These are phyloP conservation scores for Alligator mississippiensis DNA, from an alignment of 2,113 vertebrate species.

Conservation along the genomic window DNA sequence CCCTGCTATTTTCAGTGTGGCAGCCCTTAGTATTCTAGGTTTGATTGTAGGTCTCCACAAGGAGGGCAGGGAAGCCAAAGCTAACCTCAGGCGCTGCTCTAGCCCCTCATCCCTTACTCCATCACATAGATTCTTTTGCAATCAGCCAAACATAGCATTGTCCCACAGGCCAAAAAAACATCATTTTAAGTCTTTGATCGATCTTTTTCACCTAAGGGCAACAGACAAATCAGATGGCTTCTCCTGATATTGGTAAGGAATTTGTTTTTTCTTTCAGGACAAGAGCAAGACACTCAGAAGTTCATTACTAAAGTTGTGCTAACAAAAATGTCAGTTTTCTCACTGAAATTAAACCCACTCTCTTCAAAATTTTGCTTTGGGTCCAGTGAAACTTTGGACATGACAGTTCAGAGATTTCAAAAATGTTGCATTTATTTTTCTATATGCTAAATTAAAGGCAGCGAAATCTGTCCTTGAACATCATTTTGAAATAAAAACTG, in stretches of 20 bases:
- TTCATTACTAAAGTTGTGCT: conserved; percentile 55
- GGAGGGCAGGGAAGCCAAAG: conserved; percentile 10
- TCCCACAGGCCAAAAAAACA: conserved; percentile 37
- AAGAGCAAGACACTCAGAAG: conserved; percentile 27
- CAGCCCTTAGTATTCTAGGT: background rate
- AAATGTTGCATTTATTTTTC: too few relatives aligned
- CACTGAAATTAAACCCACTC: background rate
- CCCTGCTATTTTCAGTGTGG: background rate
- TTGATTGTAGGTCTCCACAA: background rate
- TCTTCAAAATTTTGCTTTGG: background rate
- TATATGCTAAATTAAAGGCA: background rate
- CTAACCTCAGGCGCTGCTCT: conserved; percentile 32
- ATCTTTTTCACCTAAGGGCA: conserved; percentile 60
- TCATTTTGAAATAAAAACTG: conserved; percentile 7
- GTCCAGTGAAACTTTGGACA: background rate
- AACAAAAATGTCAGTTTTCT: conserved; percentile 36
- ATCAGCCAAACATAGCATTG: conserved; percentile 43
- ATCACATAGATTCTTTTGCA: conserved; percentile 63
- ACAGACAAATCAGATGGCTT: conserved; percentile 68
- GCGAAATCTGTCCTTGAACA: background rate
- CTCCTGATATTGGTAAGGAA: conserved; percentile 57
- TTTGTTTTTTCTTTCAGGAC: conserved; percentile 42
- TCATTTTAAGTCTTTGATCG: conserved; percentile 63
- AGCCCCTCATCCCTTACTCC: conserved; percentile 41
- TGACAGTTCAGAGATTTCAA: background rate